A percentile compares a stretch with the other conserved stretches of the same genome.
phyloP scores from a whole-genome alignment of 2,797 vertebrate species.

The Poecilia wingei region DNA sequence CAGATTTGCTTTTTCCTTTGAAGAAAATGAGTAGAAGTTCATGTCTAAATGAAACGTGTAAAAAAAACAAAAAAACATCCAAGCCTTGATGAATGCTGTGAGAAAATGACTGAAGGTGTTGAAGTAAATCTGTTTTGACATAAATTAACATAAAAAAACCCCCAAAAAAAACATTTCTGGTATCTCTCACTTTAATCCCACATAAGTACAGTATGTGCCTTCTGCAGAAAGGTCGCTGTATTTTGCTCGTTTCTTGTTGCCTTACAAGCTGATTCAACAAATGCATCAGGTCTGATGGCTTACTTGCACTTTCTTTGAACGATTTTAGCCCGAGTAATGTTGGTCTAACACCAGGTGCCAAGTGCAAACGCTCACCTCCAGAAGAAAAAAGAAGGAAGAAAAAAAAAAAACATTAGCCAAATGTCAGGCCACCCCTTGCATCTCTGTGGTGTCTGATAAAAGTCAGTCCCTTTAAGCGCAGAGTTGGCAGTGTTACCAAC shows the following conservation, averaged over 20 bases:
- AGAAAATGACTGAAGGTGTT: conserved; percentile 20
- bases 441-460: conserved; percentile 64
- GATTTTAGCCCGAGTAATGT: conserved; percentile 27
- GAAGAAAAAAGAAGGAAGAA: conserved; percentile 36
- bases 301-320: conserved; percentile 3
- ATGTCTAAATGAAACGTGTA: conserved; percentile 25
- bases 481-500: conserved; percentile 66
- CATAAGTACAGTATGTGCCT: background rate
- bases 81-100: background rate
- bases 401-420: conserved; percentile 55
- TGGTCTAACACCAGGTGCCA: conserved; percentile 32
- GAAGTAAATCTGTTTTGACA: background rate
- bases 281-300: background rate
- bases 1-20: conserved; percentile 9
- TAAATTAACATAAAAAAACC: background rate
- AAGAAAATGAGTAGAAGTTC: conserved; percentile 26
- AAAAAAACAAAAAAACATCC: background rate
- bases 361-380: conserved; percentile 23
- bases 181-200: background rate
- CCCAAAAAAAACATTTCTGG: background rate
- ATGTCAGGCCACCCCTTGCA: conserved; percentile 70
- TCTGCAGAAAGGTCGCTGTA: background rate
- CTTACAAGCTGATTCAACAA: conserved; percentile 1
- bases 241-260: background rate
- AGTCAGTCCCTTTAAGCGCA: conserved; percentile 72